These are phyloP conservation scores for Manis javanica DNA, from an alignment of 2,797 vertebrate genomes.

Conservation along the genomic window DNA sequence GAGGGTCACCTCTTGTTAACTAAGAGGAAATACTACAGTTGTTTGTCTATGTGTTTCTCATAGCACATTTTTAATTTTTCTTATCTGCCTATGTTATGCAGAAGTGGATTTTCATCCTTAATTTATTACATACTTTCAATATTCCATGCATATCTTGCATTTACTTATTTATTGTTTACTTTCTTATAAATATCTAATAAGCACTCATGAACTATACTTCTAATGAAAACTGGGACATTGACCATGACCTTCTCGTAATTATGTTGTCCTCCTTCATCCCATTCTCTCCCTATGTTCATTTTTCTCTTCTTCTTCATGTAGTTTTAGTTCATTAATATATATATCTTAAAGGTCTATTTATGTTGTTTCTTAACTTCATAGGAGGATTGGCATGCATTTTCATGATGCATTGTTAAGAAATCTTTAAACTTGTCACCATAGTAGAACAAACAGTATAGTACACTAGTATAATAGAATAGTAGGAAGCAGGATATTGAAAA, in stretches of 20 bases:
- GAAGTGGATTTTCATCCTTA: not conserved
- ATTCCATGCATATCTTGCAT: not conserved
- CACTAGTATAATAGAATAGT: not conserved
- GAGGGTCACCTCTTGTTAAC: not conserved
- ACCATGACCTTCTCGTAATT: not conserved
- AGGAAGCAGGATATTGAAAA: not conserved
- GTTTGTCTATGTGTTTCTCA: not conserved
- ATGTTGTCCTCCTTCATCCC: not conserved
- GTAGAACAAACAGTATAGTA: not conserved
- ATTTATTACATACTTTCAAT: not conserved
- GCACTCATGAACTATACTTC: not conserved
- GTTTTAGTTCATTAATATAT: not conserved
- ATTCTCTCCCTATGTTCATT: not conserved
- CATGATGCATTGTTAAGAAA: not conserved
- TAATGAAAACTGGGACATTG: not conserved
- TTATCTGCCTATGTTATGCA: not conserved
- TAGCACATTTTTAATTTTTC: not conserved
- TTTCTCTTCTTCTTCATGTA: not conserved
- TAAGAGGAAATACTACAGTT: not conserved
- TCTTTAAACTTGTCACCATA: not conserved
- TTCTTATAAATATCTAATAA: not conserved
- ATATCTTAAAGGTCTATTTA: not conserved
- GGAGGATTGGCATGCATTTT: not conserved
- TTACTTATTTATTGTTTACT: not conserved
- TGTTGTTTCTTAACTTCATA: not conserved